phyloP scores from a whole-genome alignment of 2,797 vertebrate genomes.

The Squalus acanthias region DNA sequence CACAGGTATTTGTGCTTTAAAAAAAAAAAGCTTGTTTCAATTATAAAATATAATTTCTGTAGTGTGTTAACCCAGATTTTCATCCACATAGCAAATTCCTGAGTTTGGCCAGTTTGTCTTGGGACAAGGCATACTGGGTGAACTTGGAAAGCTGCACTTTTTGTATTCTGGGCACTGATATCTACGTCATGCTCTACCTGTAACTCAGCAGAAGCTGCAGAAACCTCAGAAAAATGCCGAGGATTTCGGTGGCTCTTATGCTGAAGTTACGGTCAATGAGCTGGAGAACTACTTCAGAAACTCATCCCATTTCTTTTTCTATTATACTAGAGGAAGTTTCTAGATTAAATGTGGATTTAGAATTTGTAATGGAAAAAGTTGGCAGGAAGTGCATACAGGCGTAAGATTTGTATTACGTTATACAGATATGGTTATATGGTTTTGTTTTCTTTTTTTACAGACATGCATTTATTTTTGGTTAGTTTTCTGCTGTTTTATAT shows the following conservation, averaged over 20 bases:
- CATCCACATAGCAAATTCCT: background rate
- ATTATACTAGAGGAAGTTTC: background rate
- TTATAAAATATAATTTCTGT: background rate
- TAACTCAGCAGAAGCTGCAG: background rate
- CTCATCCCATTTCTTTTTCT: background rate
- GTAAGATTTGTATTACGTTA: background rate
- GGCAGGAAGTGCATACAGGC: background rate
- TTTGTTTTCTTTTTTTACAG: background rate
- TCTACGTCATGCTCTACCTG: background rate
- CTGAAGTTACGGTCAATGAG: background rate
- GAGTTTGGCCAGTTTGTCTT: background rate
- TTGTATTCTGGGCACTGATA: background rate
- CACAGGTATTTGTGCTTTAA: background rate
- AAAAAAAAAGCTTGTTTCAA: background rate
- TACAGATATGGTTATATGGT: background rate
- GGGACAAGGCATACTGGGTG: background rate
- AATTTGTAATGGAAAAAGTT: background rate
- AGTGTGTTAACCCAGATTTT: background rate
- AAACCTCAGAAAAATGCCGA: background rate
- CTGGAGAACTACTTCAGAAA: background rate
- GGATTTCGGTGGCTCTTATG: background rate
- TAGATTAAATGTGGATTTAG: background rate
- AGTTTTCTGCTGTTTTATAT: background rate
- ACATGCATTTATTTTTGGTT: background rate
- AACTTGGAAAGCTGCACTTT: background rate